These are phyloP conservation scores for Ephialtes manifestator DNA, from an alignment of 2,888 invertebrate species.

Conservation along the genomic window DNA sequence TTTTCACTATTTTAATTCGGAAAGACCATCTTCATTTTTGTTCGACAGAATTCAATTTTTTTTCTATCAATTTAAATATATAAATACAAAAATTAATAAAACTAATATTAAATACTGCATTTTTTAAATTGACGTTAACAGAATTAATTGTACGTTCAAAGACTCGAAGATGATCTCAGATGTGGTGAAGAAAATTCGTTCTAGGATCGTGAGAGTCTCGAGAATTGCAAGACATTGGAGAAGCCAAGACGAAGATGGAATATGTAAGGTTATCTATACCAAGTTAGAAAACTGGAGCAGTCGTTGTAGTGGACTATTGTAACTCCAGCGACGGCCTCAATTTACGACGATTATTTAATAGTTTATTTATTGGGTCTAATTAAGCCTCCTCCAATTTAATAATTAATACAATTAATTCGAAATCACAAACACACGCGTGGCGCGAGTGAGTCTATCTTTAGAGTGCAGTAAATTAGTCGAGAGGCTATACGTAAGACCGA, in stretches of 20 bases:
- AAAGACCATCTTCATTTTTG: too few species aligned
- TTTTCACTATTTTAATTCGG: too few species aligned
- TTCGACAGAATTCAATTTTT: too few species aligned
- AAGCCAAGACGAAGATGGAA: conserved; percentile 25
- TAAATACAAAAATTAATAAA: neutral
- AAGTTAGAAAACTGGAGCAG: conserved; percentile 59
- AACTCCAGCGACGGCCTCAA: conserved; percentile 81
- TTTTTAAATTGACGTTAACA: neutral
- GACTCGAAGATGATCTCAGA: neutral
- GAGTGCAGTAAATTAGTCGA: conserved; percentile 69
- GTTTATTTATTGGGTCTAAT: conserved; percentile 86
- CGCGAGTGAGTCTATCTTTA: conserved; percentile 71
- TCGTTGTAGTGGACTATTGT: conserved; percentile 50
- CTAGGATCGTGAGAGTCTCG: conserved; percentile 15
- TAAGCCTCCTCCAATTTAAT: conserved; percentile 85
- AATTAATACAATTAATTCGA: conserved; percentile 86
- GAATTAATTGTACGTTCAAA: neutral
- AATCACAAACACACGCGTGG: conserved; percentile 77
- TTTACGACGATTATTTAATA: conserved; percentile 85
- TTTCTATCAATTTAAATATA: neutral
- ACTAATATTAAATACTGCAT: neutral
- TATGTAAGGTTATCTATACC: neutral
- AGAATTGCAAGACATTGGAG: conserved; percentile 25
- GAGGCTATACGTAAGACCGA: conserved; percentile 59
- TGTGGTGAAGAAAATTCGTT: conserved; percentile 5